Conservation (phyloP, 2,888 invertebrate genomes). For the Periphyllus acericola region DNA sequence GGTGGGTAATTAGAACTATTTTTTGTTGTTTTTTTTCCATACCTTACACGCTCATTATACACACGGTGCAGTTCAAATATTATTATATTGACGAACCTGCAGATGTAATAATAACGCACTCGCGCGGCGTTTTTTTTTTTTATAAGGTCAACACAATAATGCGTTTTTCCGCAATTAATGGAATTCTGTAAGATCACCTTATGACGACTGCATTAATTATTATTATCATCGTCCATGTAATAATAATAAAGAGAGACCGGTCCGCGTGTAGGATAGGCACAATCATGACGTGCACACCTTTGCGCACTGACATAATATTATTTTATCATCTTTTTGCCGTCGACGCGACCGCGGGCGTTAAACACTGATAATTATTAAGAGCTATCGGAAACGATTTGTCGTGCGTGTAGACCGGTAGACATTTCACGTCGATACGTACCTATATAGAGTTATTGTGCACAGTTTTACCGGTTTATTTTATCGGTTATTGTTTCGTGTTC, state of each 20-base stretch:
- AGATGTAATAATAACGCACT: background rate
- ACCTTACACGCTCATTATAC: background rate
- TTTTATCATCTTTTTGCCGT: background rate
- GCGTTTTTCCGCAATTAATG: conserved; percentile 22
- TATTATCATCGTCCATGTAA: no score
- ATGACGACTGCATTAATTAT: background rate
- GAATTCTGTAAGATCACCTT: background rate
- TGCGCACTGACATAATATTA: background rate
- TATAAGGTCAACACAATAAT: conserved; percentile 34
- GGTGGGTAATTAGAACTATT: conserved; percentile 25
- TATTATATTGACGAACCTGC: conserved; percentile 27
- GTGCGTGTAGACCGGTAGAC: no score
- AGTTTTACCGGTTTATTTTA: background rate
- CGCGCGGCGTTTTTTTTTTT: background rate
- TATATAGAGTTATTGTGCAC: no score
- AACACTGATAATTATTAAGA: background rate
- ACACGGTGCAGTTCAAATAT: background rate
- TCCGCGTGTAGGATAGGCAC: background rate
- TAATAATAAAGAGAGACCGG: background rate
- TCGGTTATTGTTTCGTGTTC: background rate
- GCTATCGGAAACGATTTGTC: background rate
- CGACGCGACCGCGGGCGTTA: background rate
- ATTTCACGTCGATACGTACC: no score
- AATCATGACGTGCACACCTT: background rate
- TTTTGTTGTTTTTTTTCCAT: conserved; percentile 8